Base-by-base conservation (phyloP, 2,888 invertebrate genomes). In the Papilio elwesi region DNA sequence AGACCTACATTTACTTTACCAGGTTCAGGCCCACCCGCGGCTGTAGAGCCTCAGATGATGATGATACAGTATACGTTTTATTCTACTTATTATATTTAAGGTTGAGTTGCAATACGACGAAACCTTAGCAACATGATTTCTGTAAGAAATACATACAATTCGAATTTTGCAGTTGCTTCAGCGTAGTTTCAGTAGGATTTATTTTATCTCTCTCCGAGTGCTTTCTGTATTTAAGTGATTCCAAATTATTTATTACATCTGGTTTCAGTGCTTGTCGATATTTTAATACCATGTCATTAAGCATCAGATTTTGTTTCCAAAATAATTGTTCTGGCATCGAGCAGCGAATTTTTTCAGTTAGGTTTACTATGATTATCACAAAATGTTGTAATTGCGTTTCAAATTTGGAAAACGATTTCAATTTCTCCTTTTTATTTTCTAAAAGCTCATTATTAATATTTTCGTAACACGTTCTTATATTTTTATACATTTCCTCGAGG, bases 231-330 rank as follows among this genome's bases (percentile, higher is more conserved):
- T 85, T 76, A 15, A 70, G n/a, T 0, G 80, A 74, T 57, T 82
- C 76, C 6, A 78, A n/a, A n/a, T n/a, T 79, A 48, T 81, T 82
- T 36, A 81, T 83, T 7, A 87, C 75, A 51, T 84, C 81, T 10
- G 74, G 68, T 75, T 90, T 85, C n/a, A 94, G 68, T 15, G 90
- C 71, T 76, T 88, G 88, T 78, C 95, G 87, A 77, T 95, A 94
- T 81, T 96, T 95, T 16, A 91, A 81, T 4, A 88, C 84, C n/a
- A 90, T 79, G 71, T 95, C 92, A 75, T 94, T 94, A 57, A 95
- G 86, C 67, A 90, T 87, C 62, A 89, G 87, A 83, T 94, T 94
- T 78, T 95, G 87, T 78, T 95, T 94, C 82, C 93, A 90, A 83
- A 95, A 94, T 48, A 91, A 78, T 6, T 93, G 87, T 13, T 89